These are phyloP conservation scores for Leptinotarsa haldemani DNA, from an alignment of 2,888 invertebrate species.

Conservation along the genomic window DNA sequence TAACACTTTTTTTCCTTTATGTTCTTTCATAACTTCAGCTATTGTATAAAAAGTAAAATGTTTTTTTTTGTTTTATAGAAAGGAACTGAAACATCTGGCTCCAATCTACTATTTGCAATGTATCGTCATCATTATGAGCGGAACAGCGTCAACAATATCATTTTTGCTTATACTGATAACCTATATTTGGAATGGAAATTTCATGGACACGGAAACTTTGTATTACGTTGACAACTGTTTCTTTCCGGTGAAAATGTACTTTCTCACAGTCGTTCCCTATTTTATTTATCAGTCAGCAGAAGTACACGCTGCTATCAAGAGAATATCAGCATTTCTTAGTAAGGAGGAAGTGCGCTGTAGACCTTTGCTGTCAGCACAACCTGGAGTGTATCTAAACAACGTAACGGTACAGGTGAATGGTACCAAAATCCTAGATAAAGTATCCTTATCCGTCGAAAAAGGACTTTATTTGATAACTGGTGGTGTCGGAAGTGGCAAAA, in stretches of 20 bases:
- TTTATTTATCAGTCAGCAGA: conserved; percentile 54
- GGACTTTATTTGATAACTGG: conserved; percentile 71
- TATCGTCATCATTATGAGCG: conserved; percentile 55
- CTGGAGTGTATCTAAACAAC: conserved; percentile 41
- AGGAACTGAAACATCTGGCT: conserved; percentile 73
- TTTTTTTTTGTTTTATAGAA: conserved; percentile 64
- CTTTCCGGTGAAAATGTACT: conserved; percentile 46
- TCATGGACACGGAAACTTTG: conserved; percentile 50
- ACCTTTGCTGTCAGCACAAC: not conserved
- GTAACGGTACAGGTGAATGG: conserved; percentile 50
- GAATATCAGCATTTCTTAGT: conserved; percentile 46
- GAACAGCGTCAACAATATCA: conserved; percentile 49
- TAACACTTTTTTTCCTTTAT: too few species aligned
- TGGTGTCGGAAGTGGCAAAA: conserved; percentile 65
- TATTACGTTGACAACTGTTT: conserved; percentile 50
- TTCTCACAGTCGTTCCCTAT: conserved; percentile 53
- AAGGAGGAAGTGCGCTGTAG: conserved; percentile 34
- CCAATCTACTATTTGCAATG: conserved; percentile 61
- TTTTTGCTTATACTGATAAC: conserved; percentile 53
- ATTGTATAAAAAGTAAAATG: too few species aligned
- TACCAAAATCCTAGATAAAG: conserved; percentile 61
- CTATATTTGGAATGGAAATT: conserved; percentile 49
- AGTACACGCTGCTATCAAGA: conserved; percentile 48
- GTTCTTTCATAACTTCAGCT: too few species aligned
- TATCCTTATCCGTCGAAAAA: conserved; percentile 63